phyloP scores from a whole-genome alignment of 2,113 vertebrate species.

The Saccopteryx leptura region DNA sequence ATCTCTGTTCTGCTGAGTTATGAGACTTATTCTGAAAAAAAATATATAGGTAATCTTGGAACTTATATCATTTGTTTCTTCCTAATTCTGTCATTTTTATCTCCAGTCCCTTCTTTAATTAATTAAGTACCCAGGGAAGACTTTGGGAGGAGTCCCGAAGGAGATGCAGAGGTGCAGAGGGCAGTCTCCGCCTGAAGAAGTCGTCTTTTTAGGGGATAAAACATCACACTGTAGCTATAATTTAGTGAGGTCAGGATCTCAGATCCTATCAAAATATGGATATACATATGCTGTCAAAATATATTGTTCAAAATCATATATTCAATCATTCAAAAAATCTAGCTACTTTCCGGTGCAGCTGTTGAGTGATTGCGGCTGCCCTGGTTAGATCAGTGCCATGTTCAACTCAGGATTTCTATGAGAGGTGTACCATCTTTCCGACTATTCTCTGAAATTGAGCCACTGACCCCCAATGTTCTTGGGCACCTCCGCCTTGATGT shows the following conservation, averaged over 20 bases:
- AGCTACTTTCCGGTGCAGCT: background rate
- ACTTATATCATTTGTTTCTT: background rate
- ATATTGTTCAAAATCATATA: background rate
- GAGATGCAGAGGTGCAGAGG: background rate
- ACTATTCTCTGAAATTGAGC: background rate
- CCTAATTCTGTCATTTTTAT: conserved; percentile 38
- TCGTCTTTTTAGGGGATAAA: background rate
- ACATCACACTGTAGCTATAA: background rate
- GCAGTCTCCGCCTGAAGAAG: background rate
- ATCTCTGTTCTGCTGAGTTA: background rate
- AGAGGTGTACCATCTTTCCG: background rate
- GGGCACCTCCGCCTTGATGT: background rate
- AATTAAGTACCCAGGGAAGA: background rate
- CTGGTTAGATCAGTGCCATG: background rate
- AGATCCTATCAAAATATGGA: background rate
- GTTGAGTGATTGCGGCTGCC: background rate
- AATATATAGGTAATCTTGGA: background rate
- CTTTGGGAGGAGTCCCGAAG: background rate
- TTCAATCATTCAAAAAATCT: background rate
- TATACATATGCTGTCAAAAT: background rate
- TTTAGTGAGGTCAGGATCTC: background rate
- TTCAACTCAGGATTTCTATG: background rate
- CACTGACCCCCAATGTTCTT: background rate
- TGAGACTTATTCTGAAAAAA: background rate
- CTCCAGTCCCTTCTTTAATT: background rate